Evolutionary conservation across 2,888 invertebrate species (phyloP).

Genomic region (Apamea crenata): DNA sequence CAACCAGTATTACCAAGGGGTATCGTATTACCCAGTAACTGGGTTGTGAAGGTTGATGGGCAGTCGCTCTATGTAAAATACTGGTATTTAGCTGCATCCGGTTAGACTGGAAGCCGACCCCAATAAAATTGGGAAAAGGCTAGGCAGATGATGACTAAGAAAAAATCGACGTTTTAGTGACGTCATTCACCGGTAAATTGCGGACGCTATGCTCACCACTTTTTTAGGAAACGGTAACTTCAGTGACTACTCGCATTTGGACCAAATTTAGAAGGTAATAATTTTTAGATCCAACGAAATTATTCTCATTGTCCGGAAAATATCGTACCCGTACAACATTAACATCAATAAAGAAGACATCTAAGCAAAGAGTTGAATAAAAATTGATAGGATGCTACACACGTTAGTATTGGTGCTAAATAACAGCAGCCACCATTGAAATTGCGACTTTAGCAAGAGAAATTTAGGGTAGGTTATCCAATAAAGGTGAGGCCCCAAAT

Average conservation of each 20-base stretch:
- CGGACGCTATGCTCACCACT: neutral
- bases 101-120: neutral
- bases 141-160: neutral
- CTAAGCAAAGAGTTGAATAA: constrained; percentile 66
- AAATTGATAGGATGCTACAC: constrained; percentile 65
- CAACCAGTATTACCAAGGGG: neutral
- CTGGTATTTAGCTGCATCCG: neutral
- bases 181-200: neutral
- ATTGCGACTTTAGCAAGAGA: neutral
- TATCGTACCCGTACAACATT: constrained; percentile 52
- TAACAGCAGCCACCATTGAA: constrained; percentile 27
- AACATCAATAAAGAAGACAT: constrained; percentile 66
- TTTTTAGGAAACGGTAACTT: neutral
- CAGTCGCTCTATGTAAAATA: too few species aligned
- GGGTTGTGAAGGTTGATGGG: too few species aligned
- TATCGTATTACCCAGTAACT: too few species aligned
- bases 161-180: neutral
- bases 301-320: constrained; percentile 50
- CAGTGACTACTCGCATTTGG: neutral
- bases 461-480: constrained; percentile 29
- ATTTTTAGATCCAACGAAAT: constrained; percentile 35
- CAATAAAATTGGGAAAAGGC: neutral
- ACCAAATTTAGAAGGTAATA: constrained; percentile 22
- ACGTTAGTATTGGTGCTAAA: constrained; percentile 60
- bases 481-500: constrained; percentile 40